Conservation (phyloP, 2,113 vertebrate species). For the Lamprologus speciosus region DNA sequence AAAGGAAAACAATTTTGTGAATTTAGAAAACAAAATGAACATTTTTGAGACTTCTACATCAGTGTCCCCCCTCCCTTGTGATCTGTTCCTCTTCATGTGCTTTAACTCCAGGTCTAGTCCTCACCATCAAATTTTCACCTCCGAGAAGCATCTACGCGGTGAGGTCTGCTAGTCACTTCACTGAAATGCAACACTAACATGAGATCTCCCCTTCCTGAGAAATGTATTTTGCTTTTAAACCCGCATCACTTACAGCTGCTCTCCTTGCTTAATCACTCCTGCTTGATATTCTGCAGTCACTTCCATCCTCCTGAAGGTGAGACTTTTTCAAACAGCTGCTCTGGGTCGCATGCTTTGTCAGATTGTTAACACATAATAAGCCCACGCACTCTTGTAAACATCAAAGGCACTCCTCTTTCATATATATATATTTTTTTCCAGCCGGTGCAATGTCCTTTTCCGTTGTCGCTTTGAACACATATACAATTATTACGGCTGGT, state of each 20-base stretch:
- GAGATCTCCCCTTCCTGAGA: neutral
- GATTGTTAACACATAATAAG: conserved; percentile 46
- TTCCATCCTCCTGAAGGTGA: conserved; percentile 3
- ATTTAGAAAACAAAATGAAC: neutral
- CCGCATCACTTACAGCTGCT: neutral
- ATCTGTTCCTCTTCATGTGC: neutral
- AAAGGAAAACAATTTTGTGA: neutral
- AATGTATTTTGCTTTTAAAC: neutral
- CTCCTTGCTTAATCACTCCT: neutral
- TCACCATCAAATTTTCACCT: neutral
- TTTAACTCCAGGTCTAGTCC: neutral
- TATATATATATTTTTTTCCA: rapidly evolving
- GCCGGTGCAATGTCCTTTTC: neutral
- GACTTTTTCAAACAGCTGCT: conserved; percentile 40
- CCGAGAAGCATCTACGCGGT: neutral
- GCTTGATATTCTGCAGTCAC: neutral
- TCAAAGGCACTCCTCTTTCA: conserved; percentile 26
- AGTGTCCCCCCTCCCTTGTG: neutral
- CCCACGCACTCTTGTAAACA: conserved; percentile 22
- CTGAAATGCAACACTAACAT: neutral
- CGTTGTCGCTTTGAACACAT: conserved; percentile 7
- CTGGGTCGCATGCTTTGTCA: conserved; percentile 29
- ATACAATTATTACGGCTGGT: neutral
- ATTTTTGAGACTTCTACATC: neutral
- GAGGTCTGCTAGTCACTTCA: neutral